Evolutionary conservation across 2,797 vertebrate genomes (phyloP).

Genomic region (Mormyrops boulengeri): DNA sequence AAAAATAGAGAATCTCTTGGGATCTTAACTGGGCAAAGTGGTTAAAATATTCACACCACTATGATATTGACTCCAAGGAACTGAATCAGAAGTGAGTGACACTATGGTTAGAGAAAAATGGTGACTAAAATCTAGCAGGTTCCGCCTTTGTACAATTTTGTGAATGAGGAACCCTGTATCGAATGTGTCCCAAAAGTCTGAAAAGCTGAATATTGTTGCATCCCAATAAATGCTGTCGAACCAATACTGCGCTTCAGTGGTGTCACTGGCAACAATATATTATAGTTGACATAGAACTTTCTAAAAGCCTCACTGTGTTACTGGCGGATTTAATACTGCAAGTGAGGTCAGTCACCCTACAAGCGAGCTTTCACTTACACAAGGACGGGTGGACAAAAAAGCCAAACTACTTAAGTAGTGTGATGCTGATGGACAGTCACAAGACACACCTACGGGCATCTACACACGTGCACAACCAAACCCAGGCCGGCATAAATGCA

Average conservation of each 20-base stretch:
- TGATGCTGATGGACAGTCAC: not conserved
- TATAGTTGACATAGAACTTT: not conserved
- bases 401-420: not conserved
- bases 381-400: not conserved
- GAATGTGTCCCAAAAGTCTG: not conserved
- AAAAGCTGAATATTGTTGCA: not conserved
- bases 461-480: not conserved
- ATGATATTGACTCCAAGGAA: not conserved
- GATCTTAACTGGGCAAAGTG: not conserved
- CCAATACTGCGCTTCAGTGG: not conserved
- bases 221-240: not conserved
- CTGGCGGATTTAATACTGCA: not conserved
- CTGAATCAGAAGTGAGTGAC: not conserved
- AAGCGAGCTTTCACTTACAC: not conserved
- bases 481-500: not conserved
- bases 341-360: not conserved
- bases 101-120: not conserved
- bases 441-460: not conserved
- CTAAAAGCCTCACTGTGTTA: not conserved
- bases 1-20: not conserved
- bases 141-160: not conserved
- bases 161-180: not conserved
- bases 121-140: not conserved
- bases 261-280: not conserved
- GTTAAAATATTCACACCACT: not conserved